These are phyloP conservation scores for Colaptes auratus DNA, from an alignment of 2,113 vertebrate species.

Conservation along the genomic window DNA sequence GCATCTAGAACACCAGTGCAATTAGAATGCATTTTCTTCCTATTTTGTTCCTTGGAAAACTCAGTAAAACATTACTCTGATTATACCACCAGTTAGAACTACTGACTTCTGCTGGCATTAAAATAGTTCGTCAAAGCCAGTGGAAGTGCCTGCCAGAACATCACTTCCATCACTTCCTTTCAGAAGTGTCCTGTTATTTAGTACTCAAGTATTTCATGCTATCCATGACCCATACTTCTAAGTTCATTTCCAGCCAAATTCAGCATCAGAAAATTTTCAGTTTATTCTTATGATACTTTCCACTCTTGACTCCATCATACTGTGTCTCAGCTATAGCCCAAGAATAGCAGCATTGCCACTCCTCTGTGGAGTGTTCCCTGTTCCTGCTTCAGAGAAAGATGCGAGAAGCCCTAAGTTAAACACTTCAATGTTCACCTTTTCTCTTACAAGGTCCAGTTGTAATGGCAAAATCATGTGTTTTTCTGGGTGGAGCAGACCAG, in stretches of 20 bases:
- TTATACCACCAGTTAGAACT: neutral
- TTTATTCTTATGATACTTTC: neutral
- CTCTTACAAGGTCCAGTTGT: neutral
- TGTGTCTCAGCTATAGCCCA: neutral
- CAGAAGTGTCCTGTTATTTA: slow-evolving; percentile 12
- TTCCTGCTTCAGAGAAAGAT: neutral
- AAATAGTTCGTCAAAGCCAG: slow-evolving; percentile 12
- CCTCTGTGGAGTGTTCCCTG: neutral
- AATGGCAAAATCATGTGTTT: neutral
- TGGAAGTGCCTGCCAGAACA: neutral
- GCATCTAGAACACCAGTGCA: neutral
- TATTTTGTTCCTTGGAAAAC: neutral
- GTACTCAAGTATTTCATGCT: slow-evolving; percentile 3
- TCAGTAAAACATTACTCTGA: neutral
- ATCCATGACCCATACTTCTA: neutral
- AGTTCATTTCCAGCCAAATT: neutral
- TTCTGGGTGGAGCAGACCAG: neutral
- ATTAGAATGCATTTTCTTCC: neutral
- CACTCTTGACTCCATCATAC: neutral
- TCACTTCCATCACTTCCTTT: slow-evolving; percentile 34
- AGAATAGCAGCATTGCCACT: neutral
- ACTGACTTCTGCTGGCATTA: slow-evolving; percentile 25
- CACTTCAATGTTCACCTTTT: neutral
- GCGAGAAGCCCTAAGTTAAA: neutral
- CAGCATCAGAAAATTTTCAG: neutral